Conservation (phyloP, 2,797 vertebrate genomes). For the Percopsis omiscomaycus region DNA sequence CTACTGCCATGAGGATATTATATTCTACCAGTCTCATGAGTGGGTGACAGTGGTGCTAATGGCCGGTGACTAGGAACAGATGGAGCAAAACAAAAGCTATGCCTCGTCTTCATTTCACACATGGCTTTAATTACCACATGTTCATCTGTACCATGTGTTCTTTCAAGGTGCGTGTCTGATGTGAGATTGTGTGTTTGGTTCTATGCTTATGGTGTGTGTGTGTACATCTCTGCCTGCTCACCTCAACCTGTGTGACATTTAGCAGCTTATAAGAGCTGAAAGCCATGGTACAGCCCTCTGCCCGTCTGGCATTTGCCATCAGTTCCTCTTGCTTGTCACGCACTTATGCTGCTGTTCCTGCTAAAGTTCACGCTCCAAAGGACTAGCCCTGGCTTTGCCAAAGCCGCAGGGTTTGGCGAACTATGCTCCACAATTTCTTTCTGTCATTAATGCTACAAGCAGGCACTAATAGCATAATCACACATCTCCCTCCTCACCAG, state of each 20-base stretch:
- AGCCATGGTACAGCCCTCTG: neutral
- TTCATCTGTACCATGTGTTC: slow-evolving; percentile 35
- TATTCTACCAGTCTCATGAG: slow-evolving; percentile 1
- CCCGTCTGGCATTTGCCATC: slow-evolving; percentile 37
- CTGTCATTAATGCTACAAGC: neutral
- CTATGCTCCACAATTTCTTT: slow-evolving; percentile 1
- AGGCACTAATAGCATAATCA: slow-evolving; percentile 6
- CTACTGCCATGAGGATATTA: neutral
- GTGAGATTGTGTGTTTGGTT: no score
- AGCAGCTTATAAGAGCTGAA: slow-evolving; percentile 36
- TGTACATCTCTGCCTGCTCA: slow-evolving; percentile 12
- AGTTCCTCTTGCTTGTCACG: slow-evolving; percentile 48
- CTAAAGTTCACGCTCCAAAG: slow-evolving; percentile 6
- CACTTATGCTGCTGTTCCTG: slow-evolving; percentile 27
- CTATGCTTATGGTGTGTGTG: slow-evolving; percentile 9
- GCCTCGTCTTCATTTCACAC: slow-evolving; percentile 52
- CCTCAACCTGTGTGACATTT: slow-evolving; percentile 61
- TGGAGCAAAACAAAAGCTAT: slow-evolving; percentile 52
- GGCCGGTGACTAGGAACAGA: slow-evolving; percentile 55
- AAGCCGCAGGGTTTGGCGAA: slow-evolving; percentile 9
- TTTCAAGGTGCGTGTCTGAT: neutral
- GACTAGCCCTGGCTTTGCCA: neutral
- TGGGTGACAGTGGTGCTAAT: slow-evolving; percentile 12
- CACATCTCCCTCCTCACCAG: neutral
- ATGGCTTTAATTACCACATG: slow-evolving; percentile 44